Conservation (phyloP, 2,888 invertebrate genomes). For the Boloria euphrosyne region DNA sequence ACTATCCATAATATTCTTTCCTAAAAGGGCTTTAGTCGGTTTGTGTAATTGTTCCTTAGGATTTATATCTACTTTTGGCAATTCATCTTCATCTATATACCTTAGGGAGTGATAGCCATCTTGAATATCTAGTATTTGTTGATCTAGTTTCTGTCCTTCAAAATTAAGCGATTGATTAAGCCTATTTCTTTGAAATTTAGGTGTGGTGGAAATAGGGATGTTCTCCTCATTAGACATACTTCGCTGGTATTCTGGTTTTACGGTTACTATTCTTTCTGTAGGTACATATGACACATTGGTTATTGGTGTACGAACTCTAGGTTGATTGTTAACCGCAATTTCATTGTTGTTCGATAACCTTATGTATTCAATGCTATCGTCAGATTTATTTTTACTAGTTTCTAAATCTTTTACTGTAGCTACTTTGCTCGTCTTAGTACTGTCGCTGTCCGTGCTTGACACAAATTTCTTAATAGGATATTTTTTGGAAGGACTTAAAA, state of each 20-base stretch:
- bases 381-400: slow-evolving; percentile 69
- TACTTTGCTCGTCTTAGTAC: slow-evolving; percentile 69
- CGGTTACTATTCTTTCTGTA: slow-evolving; percentile 61
- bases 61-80: slow-evolving; percentile 50
- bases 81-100: slow-evolving; percentile 70
- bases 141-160: slow-evolving; percentile 73
- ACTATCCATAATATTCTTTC: slow-evolving; percentile 78
- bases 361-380: slow-evolving; percentile 75
- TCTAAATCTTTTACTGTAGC: slow-evolving; percentile 77
- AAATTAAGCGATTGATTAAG: slow-evolving; percentile 77
- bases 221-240: slow-evolving; percentile 71
- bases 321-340: slow-evolving; percentile 77
- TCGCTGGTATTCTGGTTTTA: slow-evolving; percentile 63
- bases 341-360: slow-evolving; percentile 73
- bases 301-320: slow-evolving; percentile 76
- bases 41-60: slow-evolving; percentile 63
- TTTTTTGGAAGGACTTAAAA: slow-evolving; percentile 77
- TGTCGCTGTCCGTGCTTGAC: slow-evolving; percentile 66
- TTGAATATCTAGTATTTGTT: slow-evolving; percentile 77
- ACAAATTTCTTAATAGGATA: slow-evolving; percentile 75
- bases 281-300: slow-evolving; percentile 72
- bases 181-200: slow-evolving; percentile 77
- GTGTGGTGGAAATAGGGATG: slow-evolving; percentile 61
- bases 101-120: slow-evolving; percentile 75
- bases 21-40: slow-evolving; percentile 70